Percentiles rank a stretch among this genome's conserved stretches.
These are phyloP conservation scores for Phyllotis vaccarum DNA, from an alignment of 2,797 vertebrate species.

Conservation along the genomic window DNA sequence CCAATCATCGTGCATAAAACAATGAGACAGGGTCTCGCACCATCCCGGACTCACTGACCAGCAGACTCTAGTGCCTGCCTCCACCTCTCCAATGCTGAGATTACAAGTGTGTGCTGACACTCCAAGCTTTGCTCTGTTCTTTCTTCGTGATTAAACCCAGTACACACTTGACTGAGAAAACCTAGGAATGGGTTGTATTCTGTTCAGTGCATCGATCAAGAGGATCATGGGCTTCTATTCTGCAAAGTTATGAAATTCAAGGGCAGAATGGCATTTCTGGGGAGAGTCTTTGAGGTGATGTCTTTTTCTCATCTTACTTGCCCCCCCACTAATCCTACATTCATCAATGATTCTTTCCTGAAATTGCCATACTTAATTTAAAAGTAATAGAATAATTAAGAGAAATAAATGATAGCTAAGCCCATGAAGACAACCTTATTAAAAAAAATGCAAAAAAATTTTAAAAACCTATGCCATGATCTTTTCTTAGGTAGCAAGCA, in stretches of 20 bases:
- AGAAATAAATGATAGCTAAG: neutral
- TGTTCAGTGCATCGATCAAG: neutral
- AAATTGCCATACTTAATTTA: conserved; percentile 41
- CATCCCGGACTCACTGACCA: neutral
- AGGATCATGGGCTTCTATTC: neutral
- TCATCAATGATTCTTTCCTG: neutral
- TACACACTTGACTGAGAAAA: neutral
- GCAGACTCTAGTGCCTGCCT: neutral
- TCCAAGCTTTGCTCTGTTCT: neutral
- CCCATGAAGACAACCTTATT: neutral
- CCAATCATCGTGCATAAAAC: neutral
- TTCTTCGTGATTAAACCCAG: neutral
- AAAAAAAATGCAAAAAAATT: neutral
- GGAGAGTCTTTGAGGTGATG: neutral
- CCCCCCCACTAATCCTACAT: neutral
- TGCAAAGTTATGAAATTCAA: neutral
- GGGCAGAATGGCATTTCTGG: neutral
- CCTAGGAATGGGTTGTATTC: neutral
- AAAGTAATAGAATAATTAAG: conserved; percentile 42
- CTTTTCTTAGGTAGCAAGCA: neutral
- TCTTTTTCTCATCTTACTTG: neutral
- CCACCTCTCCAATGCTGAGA: neutral
- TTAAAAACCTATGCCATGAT: neutral
- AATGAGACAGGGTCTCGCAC: neutral
- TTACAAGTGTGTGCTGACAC: too few species aligned